Base-by-base conservation (phyloP, 2,797 vertebrate species). In the Diplodus puntazzo region DNA sequence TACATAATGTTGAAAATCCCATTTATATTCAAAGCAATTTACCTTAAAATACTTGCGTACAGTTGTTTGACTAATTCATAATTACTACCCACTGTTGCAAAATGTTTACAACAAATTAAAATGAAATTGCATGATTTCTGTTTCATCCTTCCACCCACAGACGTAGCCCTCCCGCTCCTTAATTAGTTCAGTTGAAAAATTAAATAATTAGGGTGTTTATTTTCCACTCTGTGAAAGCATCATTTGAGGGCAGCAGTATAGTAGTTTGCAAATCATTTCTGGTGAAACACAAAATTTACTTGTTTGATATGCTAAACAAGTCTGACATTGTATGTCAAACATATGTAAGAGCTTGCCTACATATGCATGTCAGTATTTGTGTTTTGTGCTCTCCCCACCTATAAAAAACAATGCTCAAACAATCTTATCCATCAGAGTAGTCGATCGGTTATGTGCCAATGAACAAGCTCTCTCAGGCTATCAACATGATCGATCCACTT, bases 381-480 rank as follows among this genome's bases (percentile, higher is more conserved):
- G 72, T 76, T 75, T 77, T 59, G 34, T 34, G 60, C 69, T 39
- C 58, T 34, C 58, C 50, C 48, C 43, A 73, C 50, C 58, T 71
- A 62, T 85, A 27, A 75, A 83, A 90, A 87, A 77, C 75, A 84
- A 48, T 73, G 67, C 79, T 87, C 82, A 71, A 90, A 86, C 76
- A 82, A 73, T 67, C 74, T 71, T 69, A 91, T 89, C 73, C 69
- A 62, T 91, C 87, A 81, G 61, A 55, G 77, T 65, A 42, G 73
- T 89, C 63, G 14, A 90, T 84, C 75, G 87, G 83, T 84, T 73
- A 82, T 75, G 71, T 88, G 77, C 57, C 90, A 84, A 75, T 91
- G 87, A 92, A 90, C 82, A 88, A 85, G 85, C 81, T 75, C 74
- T 87, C 79, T 57, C 59, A 79, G 78, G 73, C 73, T 87, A 88